Conservation (phyloP, 2,113 vertebrate species). For the Chamaetylas fuelleborni region DNA sequence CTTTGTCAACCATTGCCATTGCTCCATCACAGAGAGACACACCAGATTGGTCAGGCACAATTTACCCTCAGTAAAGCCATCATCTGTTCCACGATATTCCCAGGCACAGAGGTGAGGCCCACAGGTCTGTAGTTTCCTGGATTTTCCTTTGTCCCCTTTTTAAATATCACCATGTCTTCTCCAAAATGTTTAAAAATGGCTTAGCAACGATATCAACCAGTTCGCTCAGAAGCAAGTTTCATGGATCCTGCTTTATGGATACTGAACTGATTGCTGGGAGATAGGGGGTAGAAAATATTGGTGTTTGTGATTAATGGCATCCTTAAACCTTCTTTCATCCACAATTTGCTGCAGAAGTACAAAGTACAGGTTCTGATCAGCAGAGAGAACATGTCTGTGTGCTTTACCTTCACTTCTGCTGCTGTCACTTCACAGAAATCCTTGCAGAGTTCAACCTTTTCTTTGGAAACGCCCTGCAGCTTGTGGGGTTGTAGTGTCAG, state of each 20-base stretch:
- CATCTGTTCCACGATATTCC: neutral
- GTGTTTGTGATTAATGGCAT: neutral
- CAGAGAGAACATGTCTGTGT: neutral
- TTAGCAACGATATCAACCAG: neutral
- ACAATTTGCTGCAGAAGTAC: neutral
- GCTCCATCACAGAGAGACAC: neutral
- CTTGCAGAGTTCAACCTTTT: neutral
- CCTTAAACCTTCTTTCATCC: neutral
- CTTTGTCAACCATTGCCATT: neutral
- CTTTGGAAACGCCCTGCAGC: neutral
- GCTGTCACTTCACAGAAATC: neutral
- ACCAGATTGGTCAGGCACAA: neutral
- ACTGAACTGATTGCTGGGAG: neutral
- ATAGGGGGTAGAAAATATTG: neutral
- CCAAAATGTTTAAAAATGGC: neutral
- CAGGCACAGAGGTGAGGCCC: neutral
- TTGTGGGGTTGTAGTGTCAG: neutral
- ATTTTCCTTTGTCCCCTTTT: neutral
- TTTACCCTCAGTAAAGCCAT: neutral
- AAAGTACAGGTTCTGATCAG: neutral
- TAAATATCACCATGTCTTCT: neutral
- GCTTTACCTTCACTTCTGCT: neutral
- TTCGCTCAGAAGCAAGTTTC: neutral
- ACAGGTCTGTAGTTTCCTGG: neutral
- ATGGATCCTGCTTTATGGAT: neutral